Base-by-base conservation (phyloP, 2,888 invertebrate genomes). In the Rhagium mordax region DNA sequence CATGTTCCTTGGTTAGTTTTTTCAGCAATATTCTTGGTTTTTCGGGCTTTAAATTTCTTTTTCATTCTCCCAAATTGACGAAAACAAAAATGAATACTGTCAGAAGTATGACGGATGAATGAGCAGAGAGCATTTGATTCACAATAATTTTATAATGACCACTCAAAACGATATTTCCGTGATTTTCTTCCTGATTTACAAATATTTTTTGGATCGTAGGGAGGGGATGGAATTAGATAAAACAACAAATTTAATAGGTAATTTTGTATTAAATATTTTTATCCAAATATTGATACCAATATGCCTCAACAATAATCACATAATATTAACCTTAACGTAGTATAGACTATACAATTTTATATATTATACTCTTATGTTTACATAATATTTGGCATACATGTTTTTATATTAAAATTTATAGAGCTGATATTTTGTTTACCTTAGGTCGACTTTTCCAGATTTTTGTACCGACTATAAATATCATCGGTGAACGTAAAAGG, bases 201-300 rank as follows among this genome's bases (percentile, higher is more conserved):
- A 24, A 24, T 24, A 24, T 24, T 24, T 24, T 24, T 3, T 24
- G 6, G 3, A 4, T 6, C 3, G 24, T 3, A 24, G 24, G 24
- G 6, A 24, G 24, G 3, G 24, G 6, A 24, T 4, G 6, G 24
- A 41, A 41, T 13, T 41, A 41, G n/a, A 41, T 41, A 41, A 41
- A 41, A 41, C 8, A 41, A 68, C 27, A 48, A 55, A 33, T 57
- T 29, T 47, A 18, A 16, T 21, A 68, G 55, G 13, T 62, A 55
- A 66, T 74, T 71, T 72, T 75, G 29, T 76, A 79, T 78, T 81
- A 74, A 81, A 76, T 78, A 77, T 75, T 74, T 81, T 79, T 81
- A 79, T 81, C 77, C 78, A 81, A 81, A 76, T 75, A 80, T 81
- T 78, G 76, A 78, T 81, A 78, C 78, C 81, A 79, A 78, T 79